Percentiles rank a stretch among this genome's conserved stretches.
Evolutionary conservation across 1,140 invertebrate species (phyloP).

Genomic region (Calliopsis andreniformis): DNA sequence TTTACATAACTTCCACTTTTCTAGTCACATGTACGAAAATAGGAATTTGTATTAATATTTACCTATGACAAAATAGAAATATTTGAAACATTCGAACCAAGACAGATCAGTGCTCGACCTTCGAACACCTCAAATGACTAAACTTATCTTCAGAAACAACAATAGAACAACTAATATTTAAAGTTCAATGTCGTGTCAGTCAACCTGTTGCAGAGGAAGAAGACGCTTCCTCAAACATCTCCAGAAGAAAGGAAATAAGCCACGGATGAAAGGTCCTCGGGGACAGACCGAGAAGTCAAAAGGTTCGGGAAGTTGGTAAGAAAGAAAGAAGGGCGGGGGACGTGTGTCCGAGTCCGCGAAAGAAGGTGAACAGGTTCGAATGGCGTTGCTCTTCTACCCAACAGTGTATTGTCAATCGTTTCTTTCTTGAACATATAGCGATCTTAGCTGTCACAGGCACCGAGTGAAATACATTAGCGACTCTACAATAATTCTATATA

Average conservation of each 20-base stretch:
- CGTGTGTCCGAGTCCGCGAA: conserved; percentile 1
- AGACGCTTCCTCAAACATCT: no score
- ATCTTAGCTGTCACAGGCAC: conserved; percentile 67
- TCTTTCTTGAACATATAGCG: conserved; percentile 40
- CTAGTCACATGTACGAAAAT: no score
- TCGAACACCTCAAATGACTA: no score
- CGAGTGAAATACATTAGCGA: conserved; percentile 69
- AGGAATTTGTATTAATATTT: no score
- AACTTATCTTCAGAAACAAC: no score
- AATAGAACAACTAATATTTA: no score
- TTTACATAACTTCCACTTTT: no score
- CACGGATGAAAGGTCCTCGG: neutral
- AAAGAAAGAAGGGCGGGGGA: neutral
- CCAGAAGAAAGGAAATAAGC: neutral
- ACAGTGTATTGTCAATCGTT: conserved; percentile 53
- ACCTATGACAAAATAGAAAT: no score
- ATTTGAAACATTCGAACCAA: no score
- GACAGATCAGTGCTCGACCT: no score
- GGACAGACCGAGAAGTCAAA: neutral
- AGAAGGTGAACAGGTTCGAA: conserved; percentile 23
- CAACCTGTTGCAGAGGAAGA: neutral
- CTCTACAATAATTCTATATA: conserved; percentile 71
- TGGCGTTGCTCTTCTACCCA: conserved; percentile 25
- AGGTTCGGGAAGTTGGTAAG: neutral
- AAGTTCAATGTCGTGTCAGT: no score